Evolutionary conservation across 2,797 vertebrate genomes (phyloP).

Genomic region (Cossypha caffra): DNA sequence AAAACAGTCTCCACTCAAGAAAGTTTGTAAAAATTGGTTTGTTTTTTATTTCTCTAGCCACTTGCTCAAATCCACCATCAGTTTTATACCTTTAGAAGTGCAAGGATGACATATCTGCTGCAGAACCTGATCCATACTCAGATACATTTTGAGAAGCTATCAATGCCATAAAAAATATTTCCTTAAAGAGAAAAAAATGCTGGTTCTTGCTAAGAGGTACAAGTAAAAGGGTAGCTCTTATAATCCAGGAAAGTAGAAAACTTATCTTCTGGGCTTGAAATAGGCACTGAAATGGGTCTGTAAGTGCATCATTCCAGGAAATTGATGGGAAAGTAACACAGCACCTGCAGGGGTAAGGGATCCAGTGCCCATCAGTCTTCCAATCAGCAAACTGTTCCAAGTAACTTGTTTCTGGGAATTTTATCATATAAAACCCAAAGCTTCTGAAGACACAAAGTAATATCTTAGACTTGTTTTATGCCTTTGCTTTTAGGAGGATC

Average conservation of each 20-base stretch:
- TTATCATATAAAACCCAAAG: neutral
- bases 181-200: neutral
- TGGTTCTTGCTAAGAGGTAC: neutral
- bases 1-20: neutral
- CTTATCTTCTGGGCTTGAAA: neutral
- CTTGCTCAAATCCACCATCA: neutral
- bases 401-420: slow-evolving; percentile 27
- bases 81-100: neutral
- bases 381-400: neutral
- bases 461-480: neutral
- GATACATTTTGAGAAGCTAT: neutral
- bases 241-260: neutral
- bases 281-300: neutral
- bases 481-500: neutral
- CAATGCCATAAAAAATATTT: neutral
- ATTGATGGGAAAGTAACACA: neutral
- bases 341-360: neutral
- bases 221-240: neutral
- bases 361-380: neutral
- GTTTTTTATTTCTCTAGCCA: neutral
- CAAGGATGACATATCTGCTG: neutral
- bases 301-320: neutral
- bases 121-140: neutral
- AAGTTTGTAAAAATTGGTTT: neutral
- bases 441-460: neutral